Percentiles rank a stretch among this genome's conserved stretches.
phyloP scores from a whole-genome alignment of 2,888 invertebrate genomes.

The Lasioglossum villosulum region DNA sequence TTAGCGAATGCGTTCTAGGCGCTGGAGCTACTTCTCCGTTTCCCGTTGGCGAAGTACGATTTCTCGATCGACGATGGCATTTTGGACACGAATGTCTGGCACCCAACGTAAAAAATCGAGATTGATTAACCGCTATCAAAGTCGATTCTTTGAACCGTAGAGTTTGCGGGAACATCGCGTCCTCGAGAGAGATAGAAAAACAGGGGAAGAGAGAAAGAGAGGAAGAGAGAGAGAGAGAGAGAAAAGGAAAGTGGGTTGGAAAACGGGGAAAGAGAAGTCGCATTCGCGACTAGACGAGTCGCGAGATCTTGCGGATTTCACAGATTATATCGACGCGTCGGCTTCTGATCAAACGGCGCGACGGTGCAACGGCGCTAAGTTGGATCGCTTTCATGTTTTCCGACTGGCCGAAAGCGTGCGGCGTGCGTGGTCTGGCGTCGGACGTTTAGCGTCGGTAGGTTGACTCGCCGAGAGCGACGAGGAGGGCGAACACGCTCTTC shows the following conservation, averaged over 20 bases:
- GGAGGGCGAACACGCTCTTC: neutral
- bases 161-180: slow-evolving; percentile 18
- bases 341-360: neutral
- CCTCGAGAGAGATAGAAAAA: neutral
- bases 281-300: neutral
- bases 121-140: slow-evolving; percentile 80
- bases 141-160: slow-evolving; percentile 71
- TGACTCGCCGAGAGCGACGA: neutral
- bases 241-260: neutral
- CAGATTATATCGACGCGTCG: neutral
- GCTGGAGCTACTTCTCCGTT: neutral
- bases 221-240: neutral
- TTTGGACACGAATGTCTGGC: neutral
- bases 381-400: slow-evolving; percentile 1
- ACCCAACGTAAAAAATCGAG: slow-evolving; percentile 68
- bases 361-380: neutral
- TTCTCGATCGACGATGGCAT: neutral
- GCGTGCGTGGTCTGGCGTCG: neutral
- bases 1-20: neutral
- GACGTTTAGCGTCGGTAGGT: neutral
- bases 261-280: neutral
- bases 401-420: slow-evolving; percentile 1
- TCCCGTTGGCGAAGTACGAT: neutral
- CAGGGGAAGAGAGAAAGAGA: too few species aligned
- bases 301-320: neutral